Percentiles rank a stretch among this genome's conserved stretches.
Conservation (phyloP, 2,797 vertebrate genomes). For the Ceryle rudis region DNA sequence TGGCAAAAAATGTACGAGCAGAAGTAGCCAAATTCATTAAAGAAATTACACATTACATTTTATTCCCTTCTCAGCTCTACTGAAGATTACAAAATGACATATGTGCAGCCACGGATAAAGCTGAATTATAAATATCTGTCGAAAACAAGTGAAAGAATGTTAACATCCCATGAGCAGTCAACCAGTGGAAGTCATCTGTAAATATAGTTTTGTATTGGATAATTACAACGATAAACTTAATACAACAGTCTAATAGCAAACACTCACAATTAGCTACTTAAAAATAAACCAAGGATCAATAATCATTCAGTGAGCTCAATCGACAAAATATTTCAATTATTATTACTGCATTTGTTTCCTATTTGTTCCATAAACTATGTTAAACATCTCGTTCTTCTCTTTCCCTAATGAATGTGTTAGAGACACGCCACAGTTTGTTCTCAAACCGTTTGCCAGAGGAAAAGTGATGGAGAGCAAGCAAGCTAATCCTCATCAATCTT, state of each 20-base stretch:
- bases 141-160: neutral
- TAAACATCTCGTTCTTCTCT: neutral
- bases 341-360: neutral
- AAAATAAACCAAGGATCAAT: conserved; percentile 24
- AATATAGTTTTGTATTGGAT: neutral
- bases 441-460: neutral
- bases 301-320: neutral
- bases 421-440: neutral
- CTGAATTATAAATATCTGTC: neutral
- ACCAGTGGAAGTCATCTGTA: neutral
- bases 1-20: neutral
- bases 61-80: neutral
- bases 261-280: neutral
- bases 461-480: neutral
- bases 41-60: neutral
- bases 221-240: conserved; percentile 21
- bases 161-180: neutral
- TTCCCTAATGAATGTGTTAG: neutral
- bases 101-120: neutral
- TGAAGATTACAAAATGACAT: neutral
- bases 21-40: neutral
- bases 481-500: neutral
- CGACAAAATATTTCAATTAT: neutral
- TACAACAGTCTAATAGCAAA: neutral
- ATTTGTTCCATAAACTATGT: neutral